Evolutionary conservation across 2,888 invertebrate genomes (phyloP).

Genomic region (Tetranychus piercei): DNA sequence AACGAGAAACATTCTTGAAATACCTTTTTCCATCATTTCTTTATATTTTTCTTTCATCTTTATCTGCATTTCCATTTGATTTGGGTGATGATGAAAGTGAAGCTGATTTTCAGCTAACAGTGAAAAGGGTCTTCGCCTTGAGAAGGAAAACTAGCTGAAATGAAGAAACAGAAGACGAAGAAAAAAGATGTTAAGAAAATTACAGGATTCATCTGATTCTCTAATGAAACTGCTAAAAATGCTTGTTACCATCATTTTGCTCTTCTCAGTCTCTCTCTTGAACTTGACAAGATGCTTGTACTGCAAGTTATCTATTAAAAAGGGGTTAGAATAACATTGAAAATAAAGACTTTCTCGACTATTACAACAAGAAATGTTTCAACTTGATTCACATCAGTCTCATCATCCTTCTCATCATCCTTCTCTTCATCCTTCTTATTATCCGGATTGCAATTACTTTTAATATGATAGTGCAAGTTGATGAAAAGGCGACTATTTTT

Average conservation of each 20-base stretch:
- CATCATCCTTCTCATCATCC: neutral
- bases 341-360: neutral
- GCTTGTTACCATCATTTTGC: neutral
- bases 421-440: neutral
- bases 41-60: neutral
- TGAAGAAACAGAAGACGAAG: neutral
- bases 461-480: neutral
- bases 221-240: neutral
- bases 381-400: neutral
- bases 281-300: neutral
- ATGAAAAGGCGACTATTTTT: neutral
- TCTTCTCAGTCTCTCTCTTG: neutral
- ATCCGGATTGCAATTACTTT: neutral
- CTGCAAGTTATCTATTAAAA: too few relatives aligned
- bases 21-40: neutral
- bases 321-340: neutral
- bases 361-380: too few relatives aligned
- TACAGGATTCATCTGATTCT: neutral
- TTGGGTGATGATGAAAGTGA: neutral
- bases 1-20: neutral
- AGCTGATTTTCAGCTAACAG: neutral
- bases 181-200: neutral
- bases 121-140: neutral
- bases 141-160: neutral
- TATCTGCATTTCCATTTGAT: neutral